Conservation (phyloP, 1,140 invertebrate species). For the Nymphalis io region DNA sequence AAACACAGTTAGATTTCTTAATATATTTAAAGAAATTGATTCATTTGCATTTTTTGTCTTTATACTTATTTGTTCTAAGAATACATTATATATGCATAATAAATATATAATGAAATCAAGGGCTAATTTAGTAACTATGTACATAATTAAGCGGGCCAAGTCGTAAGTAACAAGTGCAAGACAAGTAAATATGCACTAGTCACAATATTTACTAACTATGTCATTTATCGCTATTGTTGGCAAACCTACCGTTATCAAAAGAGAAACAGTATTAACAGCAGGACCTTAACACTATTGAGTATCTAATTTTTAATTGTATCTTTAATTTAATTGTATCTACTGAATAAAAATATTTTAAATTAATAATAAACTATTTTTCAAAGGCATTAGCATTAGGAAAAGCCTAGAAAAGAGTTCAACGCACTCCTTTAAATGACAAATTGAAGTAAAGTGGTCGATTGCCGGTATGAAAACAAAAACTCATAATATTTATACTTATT, state of each 20-base stretch:
- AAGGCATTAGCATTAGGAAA: conserved; percentile 36
- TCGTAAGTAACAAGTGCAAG: conserved; percentile 33
- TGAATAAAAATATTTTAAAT: background rate
- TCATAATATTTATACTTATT: conserved; percentile 5
- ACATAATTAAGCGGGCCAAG: conserved; percentile 40
- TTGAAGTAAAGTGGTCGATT: conserved; percentile 16
- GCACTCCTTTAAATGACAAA: conserved; percentile 43
- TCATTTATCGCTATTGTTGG: conserved; percentile 44
- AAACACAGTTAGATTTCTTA: too few species aligned
- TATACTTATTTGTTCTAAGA: background rate
- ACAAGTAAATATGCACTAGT: conserved; percentile 32
- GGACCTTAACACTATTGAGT: conserved; percentile 27
- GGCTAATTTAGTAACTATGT: conserved; percentile 26
- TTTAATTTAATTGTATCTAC: background rate
- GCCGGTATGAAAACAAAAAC: conserved; percentile 10
- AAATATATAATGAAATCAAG: conserved; percentile 29
- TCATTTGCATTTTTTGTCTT: background rate
- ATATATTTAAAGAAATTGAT: too few species aligned
- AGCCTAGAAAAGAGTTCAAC: conserved; percentile 73
- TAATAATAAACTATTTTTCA: conserved; percentile 15
- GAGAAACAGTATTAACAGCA: conserved; percentile 35
- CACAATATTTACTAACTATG: conserved; percentile 41
- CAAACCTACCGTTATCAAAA: conserved; percentile 46
- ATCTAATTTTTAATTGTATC: background rate
- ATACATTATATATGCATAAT: conserved; percentile 5